phyloP scores from a whole-genome alignment of 2,888 invertebrate species.

The Sepiola atlantica region DNA sequence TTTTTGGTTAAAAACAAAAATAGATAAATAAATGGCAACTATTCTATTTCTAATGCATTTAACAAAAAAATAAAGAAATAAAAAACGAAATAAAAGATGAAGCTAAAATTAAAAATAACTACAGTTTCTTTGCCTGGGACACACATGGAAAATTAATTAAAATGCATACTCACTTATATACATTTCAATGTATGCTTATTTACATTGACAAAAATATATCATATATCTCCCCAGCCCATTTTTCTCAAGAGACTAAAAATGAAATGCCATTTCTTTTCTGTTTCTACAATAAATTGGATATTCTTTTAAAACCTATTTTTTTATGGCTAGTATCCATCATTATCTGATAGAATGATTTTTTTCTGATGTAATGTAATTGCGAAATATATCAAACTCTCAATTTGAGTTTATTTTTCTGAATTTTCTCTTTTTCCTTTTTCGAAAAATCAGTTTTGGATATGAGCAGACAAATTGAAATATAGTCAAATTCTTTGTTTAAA shows the following conservation, averaged over 20 bases:
- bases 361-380: not conserved
- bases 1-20: too few species aligned
- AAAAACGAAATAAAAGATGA: too few species aligned
- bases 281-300: constrained; percentile 5
- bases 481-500: not conserved
- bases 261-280: not conserved
- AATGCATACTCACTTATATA: not conserved
- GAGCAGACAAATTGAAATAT: not conserved
- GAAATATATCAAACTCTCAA: not conserved
- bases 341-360: not conserved
- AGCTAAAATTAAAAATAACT: not conserved
- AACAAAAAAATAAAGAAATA: not conserved
- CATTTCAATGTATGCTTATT: not conserved
- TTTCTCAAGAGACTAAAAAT: constrained; percentile 4
- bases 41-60: not conserved
- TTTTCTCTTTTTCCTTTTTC: not conserved
- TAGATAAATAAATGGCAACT: not conserved
- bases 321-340: not conserved
- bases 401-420: not conserved
- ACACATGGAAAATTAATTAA: not conserved
- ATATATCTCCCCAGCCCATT: not conserved
- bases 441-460: not conserved
- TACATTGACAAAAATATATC: not conserved
- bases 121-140: not conserved
- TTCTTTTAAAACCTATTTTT: not conserved